Evolutionary conservation across 2,113 vertebrate genomes (phyloP), one percentile per base, ranked within the genome.

Genomic region (Rhinoderma darwinii): DNA sequence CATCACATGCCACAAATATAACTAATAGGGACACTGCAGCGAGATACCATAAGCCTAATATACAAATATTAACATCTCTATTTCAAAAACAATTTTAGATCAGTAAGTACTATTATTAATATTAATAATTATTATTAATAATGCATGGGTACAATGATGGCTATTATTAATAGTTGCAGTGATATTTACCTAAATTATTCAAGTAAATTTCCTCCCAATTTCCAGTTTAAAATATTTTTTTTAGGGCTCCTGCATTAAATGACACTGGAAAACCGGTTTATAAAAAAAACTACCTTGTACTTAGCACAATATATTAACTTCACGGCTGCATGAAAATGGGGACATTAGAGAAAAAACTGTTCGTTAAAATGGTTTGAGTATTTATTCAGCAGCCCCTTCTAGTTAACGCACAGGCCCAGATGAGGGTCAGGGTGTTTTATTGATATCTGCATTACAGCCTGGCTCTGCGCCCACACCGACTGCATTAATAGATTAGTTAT

Each of bases 401-500:
- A 22, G 51, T 59, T 87, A 75, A 87, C 74, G 47, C 37, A 82
- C 25, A 73, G 25, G 68, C 43, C 35, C 59, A 73, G 61, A 74
- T 59, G 27, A 81, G 77, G 47, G 66, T 47, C 86, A 75, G 54
- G 35, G 66, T 20, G 30, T 50, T 87, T 5, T 2, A 32, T 30
- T 56, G 37, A 72, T 27, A 30, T 14, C 66, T 70, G 87, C 84
- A 41, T 85, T 54, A 73, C 86, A 37, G 85, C 59, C 59, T 43
- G 11, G 66, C 66, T 25, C 61, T 0, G 0, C 59, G 87, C 89
- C 89, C 88, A 15, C 56, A 0, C 30, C 39, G 76, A 35, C 66
- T 90, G 88, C 91, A 91, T 92, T 90, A 93, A 90, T 88, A 91
- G 86, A 92, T 91, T 77, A 73, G 59, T 91, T 90, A 91, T 92